Conservation (phyloP, 2,797 vertebrate species). For the Oreonectes daqikongensis region DNA sequence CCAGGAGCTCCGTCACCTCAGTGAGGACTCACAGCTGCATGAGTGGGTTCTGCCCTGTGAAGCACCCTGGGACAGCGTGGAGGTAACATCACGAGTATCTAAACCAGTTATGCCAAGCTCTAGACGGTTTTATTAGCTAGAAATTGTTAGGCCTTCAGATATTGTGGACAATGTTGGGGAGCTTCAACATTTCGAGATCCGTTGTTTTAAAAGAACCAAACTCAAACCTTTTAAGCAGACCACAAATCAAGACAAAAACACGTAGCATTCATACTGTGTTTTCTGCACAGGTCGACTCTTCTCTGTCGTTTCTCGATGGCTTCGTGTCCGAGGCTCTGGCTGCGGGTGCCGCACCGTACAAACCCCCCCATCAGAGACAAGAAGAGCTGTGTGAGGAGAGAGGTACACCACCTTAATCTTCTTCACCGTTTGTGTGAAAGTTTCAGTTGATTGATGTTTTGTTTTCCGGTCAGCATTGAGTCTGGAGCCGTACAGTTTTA, state of each 20-base stretch:
- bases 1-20: slow-evolving; percentile 87
- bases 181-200: too few species aligned
- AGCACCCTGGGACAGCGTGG: slow-evolving; percentile 73
- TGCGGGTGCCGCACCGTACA: slow-evolving; percentile 90
- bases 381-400: slow-evolving; percentile 89
- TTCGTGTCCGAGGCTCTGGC: slow-evolving; percentile 93
- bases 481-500: slow-evolving; percentile 90
- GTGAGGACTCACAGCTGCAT: slow-evolving; percentile 78
- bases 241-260: too few species aligned
- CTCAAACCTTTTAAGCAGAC: too few species aligned
- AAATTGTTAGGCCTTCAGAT: not conserved
- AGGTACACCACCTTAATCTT: slow-evolving; percentile 73
- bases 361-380: slow-evolving; percentile 92
- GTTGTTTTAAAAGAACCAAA: too few species aligned
- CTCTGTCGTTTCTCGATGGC: slow-evolving; percentile 93
- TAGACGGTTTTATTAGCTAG: too few species aligned
- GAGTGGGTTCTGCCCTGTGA: slow-evolving; percentile 76
- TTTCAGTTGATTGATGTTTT: slow-evolving; percentile 38
- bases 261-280: not conserved
- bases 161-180: too few species aligned
- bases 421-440: not conserved
- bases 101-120: too few species aligned
- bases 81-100: too few species aligned
- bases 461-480: slow-evolving; percentile 80
- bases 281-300: slow-evolving; percentile 88